phyloP scores from a whole-genome alignment of 2,113 vertebrate genomes.

The Dasyprocta punctata region DNA sequence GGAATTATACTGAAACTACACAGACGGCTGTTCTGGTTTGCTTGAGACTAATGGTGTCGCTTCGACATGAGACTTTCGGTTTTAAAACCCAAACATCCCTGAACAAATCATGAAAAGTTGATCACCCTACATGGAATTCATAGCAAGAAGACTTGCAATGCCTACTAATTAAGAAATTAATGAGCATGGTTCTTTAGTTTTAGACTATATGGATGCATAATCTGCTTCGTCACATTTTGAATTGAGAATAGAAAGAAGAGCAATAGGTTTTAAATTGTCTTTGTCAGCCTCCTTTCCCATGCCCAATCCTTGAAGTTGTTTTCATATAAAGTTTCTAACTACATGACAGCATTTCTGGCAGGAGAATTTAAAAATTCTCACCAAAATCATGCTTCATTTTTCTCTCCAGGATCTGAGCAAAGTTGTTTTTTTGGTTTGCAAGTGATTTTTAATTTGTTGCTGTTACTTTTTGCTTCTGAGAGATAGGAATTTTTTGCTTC shows the following conservation, averaged over 20 bases:
- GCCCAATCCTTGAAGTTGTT: background rate
- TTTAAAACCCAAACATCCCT: background rate
- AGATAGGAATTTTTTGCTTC: background rate
- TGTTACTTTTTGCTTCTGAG: background rate
- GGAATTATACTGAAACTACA: background rate
- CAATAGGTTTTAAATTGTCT: background rate
- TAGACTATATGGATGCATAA: background rate
- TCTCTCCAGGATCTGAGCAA: background rate
- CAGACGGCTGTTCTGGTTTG: background rate
- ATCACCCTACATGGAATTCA: background rate
- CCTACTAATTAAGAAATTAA: background rate
- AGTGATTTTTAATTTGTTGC: background rate
- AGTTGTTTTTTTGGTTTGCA: background rate
- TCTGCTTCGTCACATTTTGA: background rate
- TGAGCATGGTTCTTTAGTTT: background rate
- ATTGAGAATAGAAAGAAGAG: background rate
- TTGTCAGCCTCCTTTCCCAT: accelerated
- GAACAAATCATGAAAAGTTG: background rate
- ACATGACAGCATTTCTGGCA: background rate
- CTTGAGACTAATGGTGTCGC: background rate
- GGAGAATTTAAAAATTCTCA: background rate
- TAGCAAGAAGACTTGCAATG: background rate
- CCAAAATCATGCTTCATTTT: background rate
- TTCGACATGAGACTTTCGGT: background rate
- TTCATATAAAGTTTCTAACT: background rate